Evolutionary conservation across 2,888 invertebrate species (phyloP).

Genomic region (Harpalus rubripes): DNA sequence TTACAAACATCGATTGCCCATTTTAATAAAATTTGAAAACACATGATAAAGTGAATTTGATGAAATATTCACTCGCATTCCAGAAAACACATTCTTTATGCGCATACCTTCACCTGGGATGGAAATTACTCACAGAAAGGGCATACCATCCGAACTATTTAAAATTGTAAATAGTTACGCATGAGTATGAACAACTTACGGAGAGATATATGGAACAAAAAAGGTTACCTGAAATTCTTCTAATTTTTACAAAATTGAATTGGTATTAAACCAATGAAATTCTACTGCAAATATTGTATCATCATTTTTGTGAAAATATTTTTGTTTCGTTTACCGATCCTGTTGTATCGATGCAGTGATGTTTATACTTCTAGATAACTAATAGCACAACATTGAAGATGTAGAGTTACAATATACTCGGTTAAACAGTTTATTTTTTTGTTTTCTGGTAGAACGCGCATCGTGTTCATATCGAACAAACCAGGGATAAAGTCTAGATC

Average conservation of each 20-base stretch:
- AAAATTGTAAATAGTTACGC: slow-evolving; percentile 7
- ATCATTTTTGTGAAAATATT: no score
- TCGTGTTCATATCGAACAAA: no score
- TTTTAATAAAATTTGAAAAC: slow-evolving; percentile 19
- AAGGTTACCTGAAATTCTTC: neutral
- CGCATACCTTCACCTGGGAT: neutral
- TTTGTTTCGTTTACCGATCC: no score
- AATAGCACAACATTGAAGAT: no score
- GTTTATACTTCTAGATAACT: no score
- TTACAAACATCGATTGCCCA: neutral
- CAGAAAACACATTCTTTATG: neutral
- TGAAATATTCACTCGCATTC: slow-evolving; percentile 1
- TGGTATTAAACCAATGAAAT: neutral
- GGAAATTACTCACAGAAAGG: neutral
- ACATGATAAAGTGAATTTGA: neutral
- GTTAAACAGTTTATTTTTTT: no score
- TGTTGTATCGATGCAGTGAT: no score
- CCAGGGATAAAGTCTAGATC: no score
- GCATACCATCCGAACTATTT: slow-evolving; percentile 1
- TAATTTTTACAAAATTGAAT: neutral
- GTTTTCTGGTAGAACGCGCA: no score
- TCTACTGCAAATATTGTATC: no score
- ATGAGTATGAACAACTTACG: neutral
- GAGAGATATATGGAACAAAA: neutral
- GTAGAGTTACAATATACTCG: no score